A percentile compares a stretch with the other conserved stretches of the same genome.
phyloP scores from a whole-genome alignment of 2,797 vertebrate species.

The Adrianichthys oophorus region DNA sequence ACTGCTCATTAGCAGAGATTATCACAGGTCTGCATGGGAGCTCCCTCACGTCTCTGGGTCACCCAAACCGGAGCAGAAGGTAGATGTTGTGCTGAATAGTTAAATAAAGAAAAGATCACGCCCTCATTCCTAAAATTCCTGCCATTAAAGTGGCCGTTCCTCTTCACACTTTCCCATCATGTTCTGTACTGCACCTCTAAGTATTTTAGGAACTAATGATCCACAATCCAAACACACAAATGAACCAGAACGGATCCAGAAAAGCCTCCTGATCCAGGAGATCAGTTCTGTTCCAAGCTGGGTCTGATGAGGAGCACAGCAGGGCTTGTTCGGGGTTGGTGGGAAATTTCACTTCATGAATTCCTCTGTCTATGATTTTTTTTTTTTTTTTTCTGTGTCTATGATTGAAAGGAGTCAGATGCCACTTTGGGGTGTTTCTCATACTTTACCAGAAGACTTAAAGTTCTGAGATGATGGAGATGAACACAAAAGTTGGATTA shows the following conservation, averaged over 20 bases:
- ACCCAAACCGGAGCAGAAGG: too few species aligned
- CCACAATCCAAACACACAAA: neutral
- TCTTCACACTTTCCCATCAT: constrained; percentile 23
- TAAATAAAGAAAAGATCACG: constrained; percentile 14
- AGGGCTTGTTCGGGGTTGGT: constrained; percentile 1
- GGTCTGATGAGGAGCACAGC: neutral
- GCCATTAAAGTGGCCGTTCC: neutral
- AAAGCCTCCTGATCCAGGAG: neutral
- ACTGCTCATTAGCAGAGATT: too few species aligned
- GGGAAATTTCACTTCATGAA: constrained; percentile 21
- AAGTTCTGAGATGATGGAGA: constrained; percentile 29
- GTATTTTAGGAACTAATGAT: neutral
- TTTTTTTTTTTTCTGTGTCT: too few species aligned
- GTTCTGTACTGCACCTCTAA: constrained; percentile 10
- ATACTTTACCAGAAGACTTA: constrained; percentile 24
- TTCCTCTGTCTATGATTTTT: too few species aligned
- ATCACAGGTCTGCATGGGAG: too few species aligned
- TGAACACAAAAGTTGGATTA: constrained; percentile 14
- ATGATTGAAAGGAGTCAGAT: constrained; percentile 48
- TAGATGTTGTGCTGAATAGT: too few species aligned
- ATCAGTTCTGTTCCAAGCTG: too few species aligned
- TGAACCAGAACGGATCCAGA: neutral
- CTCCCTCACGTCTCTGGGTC: too few species aligned
- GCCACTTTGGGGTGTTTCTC: constrained; percentile 51
- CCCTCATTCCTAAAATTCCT: constrained; percentile 63